Conservation (phyloP, 2,113 vertebrate genomes). For the Psittacara wagleri region DNA sequence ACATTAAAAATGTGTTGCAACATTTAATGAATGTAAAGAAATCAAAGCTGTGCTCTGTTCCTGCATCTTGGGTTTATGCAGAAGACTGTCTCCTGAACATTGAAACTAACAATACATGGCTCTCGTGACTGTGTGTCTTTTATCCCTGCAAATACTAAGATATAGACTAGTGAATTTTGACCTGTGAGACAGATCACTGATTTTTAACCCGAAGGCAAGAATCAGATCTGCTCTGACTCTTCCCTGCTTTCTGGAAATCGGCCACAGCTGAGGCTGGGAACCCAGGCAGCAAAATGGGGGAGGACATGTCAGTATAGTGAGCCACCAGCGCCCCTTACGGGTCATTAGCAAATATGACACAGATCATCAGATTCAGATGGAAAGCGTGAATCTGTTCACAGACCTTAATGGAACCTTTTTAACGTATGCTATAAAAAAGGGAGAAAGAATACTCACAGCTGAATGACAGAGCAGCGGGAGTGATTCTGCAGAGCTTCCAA, state of each 20-base stretch:
- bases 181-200: rapidly evolving
- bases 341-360: rapidly evolving
- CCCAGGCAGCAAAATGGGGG: neutral
- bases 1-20: neutral
- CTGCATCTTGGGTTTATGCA: neutral
- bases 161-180: neutral
- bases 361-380: rapidly evolving
- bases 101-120: rapidly evolving
- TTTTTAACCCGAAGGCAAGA: neutral
- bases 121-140: rapidly evolving
- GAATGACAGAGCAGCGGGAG: neutral
- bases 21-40: neutral
- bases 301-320: neutral
- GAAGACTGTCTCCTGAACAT: neutral
- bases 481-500: neutral
- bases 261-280: neutral
- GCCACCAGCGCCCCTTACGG: neutral
- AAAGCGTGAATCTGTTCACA: rapidly evolving
- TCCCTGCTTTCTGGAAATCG: neutral
- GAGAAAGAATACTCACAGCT: neutral
- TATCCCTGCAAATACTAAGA: neutral
- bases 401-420: rapidly evolving
- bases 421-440: rapidly evolving
- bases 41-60: neutral
- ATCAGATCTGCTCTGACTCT: neutral